Base-by-base conservation (phyloP, 2,113 vertebrate genomes). In the Malurus alboscapulatus region DNA sequence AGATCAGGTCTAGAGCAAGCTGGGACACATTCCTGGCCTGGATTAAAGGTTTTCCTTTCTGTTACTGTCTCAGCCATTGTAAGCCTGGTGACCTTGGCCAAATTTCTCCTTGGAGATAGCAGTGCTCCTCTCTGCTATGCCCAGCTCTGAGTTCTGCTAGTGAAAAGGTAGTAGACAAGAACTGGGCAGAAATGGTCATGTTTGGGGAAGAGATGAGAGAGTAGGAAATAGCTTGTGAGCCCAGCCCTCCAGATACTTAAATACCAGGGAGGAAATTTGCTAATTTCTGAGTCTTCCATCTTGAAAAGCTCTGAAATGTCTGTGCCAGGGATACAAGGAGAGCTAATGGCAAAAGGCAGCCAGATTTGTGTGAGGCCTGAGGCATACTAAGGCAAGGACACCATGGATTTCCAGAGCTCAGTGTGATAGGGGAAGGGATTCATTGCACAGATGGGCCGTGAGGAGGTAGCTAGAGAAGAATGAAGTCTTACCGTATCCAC, bases 51-150 rank as follows among this genome's bases (percentile, higher is more conserved):
- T 87, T 82, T 78, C 26, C 48, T 74, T 77, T 72, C 61, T 54
- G 19, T 19, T 4, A 1, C 69, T 18, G 32, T 81, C 45, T 92
- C 54, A 59, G 45, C 16, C 0, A 0, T 42, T 61, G 25, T 12
- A 14, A 8, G 38, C 34, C 24, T 0, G 0, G 47, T 0, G 3
- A 58, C 51, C 55, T 73, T 62, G 72, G 38, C 62, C 44, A 59
- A 67, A n/a, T 78, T 94, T 92, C 44, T 74, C 40, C 76, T 48
- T 76, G 67, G 84, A 83, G n/a, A 90, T 2, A 68, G 54, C 8
- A 30, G 4, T 75, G 11, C 24, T 66, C 12, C 38, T 65, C 29
- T 85, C 17, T 82, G 78, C 58, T 76, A 29, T 90, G 69, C 27
- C 30, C 0, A 0, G 1, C 40, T 77, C 84, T 16, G 40, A n/a